Conservation (phyloP, 1,140 invertebrate genomes). For the Hyposmocoma kahamanoa region DNA sequence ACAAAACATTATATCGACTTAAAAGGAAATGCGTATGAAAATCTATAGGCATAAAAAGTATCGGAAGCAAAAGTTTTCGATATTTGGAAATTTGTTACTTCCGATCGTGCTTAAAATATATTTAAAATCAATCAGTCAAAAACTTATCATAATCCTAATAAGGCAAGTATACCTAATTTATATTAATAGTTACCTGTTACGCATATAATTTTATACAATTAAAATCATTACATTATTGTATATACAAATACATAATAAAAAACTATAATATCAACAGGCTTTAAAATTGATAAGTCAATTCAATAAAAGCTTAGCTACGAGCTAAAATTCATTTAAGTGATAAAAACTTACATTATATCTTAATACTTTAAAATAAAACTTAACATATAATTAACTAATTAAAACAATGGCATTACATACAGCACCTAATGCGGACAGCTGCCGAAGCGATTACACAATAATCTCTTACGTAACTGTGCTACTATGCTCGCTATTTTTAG, state of each 20-base stretch:
- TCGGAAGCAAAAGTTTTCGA: no score
- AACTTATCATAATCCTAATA: conserved; percentile 50
- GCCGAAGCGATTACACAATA: conserved; percentile 12
- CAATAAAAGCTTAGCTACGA: background rate
- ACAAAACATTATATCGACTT: conserved; percentile 42
- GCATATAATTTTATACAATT: conserved; percentile 7
- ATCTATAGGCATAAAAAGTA: conserved; percentile 32
- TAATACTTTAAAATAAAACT: no score
- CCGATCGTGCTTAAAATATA: no score
- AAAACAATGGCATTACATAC: conserved; percentile 35
- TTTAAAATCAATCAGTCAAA: conserved; percentile 65
- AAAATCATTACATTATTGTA: conserved; percentile 22
- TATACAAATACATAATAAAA: conserved; percentile 33
- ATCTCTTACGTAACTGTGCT: conserved; percentile 16
- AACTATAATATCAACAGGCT: conserved; percentile 35
- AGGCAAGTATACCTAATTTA: conserved; percentile 63
- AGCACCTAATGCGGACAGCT: conserved; percentile 14
- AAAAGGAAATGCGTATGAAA: conserved; percentile 44
- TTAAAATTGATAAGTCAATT: background rate
- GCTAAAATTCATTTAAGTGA: background rate
- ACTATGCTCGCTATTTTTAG: conserved; percentile 1
- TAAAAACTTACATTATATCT: background rate
- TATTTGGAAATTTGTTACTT: no score
- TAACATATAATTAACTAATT: no score
- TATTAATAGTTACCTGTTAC: conserved; percentile 13